Conservation (phyloP, 2,888 invertebrate species). For the Aricia artaxerxes region DNA sequence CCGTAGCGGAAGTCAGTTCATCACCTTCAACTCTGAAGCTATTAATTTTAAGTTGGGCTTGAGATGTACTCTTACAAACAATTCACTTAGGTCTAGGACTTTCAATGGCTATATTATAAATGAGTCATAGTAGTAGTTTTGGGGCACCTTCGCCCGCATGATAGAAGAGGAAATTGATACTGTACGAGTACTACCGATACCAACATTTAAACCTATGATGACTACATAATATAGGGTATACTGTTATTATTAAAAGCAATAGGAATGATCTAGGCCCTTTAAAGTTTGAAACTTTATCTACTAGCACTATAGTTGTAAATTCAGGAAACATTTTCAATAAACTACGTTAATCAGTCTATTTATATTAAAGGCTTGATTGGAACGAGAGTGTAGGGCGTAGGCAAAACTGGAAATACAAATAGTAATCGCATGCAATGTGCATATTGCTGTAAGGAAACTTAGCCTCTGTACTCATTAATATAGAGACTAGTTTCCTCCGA, state of each 20-base stretch:
- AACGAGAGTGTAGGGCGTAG: slow-evolving; percentile 42
- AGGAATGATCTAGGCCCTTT: too few species aligned
- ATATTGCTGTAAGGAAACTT: slow-evolving; percentile 42
- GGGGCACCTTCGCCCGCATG: background rate
- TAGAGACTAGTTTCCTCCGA: slow-evolving; percentile 52
- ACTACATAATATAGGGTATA: too few species aligned
- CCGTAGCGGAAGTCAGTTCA: slow-evolving; percentile 2
- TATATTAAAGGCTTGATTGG: slow-evolving; percentile 23
- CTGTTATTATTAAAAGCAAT: too few species aligned
- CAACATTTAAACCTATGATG: too few species aligned
- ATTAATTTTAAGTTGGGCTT: background rate
- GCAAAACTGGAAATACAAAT: slow-evolving; percentile 44
- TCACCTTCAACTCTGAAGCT: background rate
- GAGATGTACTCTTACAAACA: background rate
- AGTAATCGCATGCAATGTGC: slow-evolving; percentile 37
- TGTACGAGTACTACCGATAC: too few species aligned
- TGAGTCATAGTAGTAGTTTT: background rate
- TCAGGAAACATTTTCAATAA: slow-evolving; percentile 7
- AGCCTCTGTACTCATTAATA: slow-evolving; percentile 41
- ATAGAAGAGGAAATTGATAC: background rate
- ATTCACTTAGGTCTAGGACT: background rate
- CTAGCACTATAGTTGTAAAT: background rate
- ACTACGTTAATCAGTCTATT: background rate
- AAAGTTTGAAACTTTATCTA: background rate
- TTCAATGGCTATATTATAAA: background rate